Evolutionary conservation across 2,113 vertebrate species (phyloP).

Genomic region (Pterophyllum scalare): DNA sequence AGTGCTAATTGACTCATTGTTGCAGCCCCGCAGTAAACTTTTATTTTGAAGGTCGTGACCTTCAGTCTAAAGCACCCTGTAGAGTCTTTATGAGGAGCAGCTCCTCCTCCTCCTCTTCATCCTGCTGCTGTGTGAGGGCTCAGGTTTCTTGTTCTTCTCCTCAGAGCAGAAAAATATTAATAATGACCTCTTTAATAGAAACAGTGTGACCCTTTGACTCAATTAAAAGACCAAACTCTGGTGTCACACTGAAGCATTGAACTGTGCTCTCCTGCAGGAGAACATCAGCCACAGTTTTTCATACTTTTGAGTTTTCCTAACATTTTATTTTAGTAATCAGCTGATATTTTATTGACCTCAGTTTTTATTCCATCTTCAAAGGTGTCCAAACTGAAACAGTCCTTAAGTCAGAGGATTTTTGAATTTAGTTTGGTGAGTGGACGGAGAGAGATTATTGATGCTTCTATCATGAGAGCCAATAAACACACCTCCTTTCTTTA

Average conservation of each 20-base stretch:
- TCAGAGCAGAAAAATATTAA: neutral
- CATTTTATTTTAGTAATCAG: neutral
- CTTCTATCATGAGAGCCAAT: neutral
- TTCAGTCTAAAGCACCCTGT: constrained; percentile 13
- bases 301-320: neutral
- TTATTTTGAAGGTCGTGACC: constrained; percentile 33
- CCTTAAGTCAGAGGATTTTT: neutral
- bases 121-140: neutral
- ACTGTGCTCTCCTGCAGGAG: no score
- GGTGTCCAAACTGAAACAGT: neutral
- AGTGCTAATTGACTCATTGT: neutral
- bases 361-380: neutral
- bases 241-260: no score
- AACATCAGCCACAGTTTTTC: no score
- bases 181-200: no score
- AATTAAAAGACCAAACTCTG: no score
- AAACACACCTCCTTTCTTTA: neutral
- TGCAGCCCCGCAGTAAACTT: neutral
- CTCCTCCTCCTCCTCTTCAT: neutral
- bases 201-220: neutral
- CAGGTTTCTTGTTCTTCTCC: neutral
- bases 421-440: neutral
- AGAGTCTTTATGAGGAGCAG: constrained; percentile 16
- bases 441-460: neutral
- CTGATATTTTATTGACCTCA: neutral